These are phyloP conservation scores for Oryzias woworae DNA, from an alignment of 2,113 vertebrate species.

Conservation along the genomic window DNA sequence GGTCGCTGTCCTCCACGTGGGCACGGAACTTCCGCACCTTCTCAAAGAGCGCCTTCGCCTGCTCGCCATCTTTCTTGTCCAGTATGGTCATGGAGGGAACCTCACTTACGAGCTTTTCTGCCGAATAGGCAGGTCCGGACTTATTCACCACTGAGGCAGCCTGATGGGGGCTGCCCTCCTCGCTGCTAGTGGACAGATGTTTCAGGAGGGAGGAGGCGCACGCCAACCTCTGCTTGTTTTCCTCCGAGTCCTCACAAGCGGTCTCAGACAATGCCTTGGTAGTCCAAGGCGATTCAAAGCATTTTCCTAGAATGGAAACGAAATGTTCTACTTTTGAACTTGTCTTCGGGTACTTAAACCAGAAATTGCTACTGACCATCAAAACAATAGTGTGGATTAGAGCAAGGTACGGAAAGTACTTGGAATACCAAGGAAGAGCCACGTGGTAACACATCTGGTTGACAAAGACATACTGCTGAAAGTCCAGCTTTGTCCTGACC, in stretches of 20 bases:
- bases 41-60: conserved; percentile 97
- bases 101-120: conserved; percentile 91
- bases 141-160: conserved; percentile 90
- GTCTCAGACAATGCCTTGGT: conserved; percentile 97
- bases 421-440: conserved; percentile 98
- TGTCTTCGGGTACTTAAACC: conserved; percentile 99
- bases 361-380: conserved; percentile 99
- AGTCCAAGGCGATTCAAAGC: conserved; percentile 98
- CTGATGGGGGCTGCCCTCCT: conserved; percentile 93
- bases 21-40: conserved; percentile 96
- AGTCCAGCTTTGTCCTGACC: conserved; percentile 93
- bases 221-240: conserved; percentile 93
- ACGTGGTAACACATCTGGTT: conserved; percentile 99
- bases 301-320: conserved; percentile 96
- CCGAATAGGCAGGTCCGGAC: conserved; percentile 91
- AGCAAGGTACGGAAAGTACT: conserved; percentile 98
- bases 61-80: conserved; percentile 97
- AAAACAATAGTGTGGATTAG: conserved; percentile 97
- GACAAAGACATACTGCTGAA: conserved; percentile 98
- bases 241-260: conserved; percentile 94
- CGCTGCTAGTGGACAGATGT: conserved; percentile 94
- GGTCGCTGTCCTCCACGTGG: conserved; percentile 95
- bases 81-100: conserved; percentile 95
- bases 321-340: conserved; percentile 99
- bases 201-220: conserved; percentile 89